Evolutionary conservation across 2,113 vertebrate genomes (phyloP).

Genomic region (Oncorhynchus gorbuscha): DNA sequence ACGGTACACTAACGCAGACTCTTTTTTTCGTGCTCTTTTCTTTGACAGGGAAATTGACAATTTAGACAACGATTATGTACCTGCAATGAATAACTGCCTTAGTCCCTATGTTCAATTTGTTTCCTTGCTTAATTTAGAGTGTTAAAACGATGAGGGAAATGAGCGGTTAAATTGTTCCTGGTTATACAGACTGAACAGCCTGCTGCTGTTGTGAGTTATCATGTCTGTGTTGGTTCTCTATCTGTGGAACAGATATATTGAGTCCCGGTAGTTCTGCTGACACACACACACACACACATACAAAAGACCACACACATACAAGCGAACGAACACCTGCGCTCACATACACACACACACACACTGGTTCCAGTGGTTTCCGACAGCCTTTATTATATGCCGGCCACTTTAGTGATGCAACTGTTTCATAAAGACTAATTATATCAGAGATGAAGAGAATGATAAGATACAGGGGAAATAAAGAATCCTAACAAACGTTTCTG

Average conservation of each 20-base stretch:
- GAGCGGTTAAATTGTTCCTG: neutral
- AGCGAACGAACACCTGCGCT: neutral
- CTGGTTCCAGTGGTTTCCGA: neutral
- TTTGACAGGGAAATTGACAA: neutral
- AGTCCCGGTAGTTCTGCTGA: neutral
- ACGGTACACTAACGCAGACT: no score
- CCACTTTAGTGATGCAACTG: neutral
- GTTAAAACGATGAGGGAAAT: neutral
- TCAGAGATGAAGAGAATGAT: conserved; percentile 2
- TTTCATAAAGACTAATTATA: conserved; percentile 26
- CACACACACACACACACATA: neutral
- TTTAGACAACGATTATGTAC: neutral
- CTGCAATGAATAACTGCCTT: neutral
- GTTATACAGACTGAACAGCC: neutral
- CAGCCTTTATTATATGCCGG: conserved; percentile 4
- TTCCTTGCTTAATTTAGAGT: conserved; percentile 3
- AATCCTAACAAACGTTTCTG: no score
- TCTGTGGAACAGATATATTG: neutral
- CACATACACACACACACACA: conserved; percentile 5
- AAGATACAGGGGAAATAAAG: no score
- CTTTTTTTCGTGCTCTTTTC: neutral
- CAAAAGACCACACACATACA: neutral
- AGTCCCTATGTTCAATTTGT: neutral
- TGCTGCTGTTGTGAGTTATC: neutral
- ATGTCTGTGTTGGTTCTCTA: neutral